phyloP scores from a whole-genome alignment of 1,140 invertebrate genomes.

The Leptinotarsa defecta region DNA sequence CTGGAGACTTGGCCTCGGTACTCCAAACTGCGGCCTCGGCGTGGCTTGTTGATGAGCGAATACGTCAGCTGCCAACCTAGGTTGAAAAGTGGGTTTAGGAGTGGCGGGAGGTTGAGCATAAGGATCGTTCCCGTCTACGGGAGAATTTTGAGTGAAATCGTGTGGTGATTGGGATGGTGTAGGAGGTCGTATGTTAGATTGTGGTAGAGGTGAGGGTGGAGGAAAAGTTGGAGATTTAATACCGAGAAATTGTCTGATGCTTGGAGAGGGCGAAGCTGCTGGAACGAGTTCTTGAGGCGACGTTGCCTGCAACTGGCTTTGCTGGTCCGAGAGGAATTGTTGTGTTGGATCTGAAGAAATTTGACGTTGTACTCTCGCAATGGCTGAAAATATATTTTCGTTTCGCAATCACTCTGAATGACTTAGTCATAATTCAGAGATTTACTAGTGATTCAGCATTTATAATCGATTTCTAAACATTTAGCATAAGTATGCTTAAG shows the following conservation, averaged over 20 bases:
- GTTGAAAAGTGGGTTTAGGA: conserved; percentile 37
- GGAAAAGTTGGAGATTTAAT: conserved; percentile 57
- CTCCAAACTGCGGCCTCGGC: conserved; percentile 58
- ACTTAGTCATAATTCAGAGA: too few species aligned
- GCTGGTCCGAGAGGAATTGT: conserved; percentile 58
- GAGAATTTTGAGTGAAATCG: conserved; percentile 34
- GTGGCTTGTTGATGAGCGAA: conserved; percentile 61
- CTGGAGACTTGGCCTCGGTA: conserved; percentile 55
- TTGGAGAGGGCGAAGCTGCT: conserved; percentile 58
- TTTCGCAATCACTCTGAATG: background rate
- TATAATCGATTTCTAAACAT: too few species aligned
- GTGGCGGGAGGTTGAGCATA: conserved; percentile 37
- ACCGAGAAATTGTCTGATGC: conserved; percentile 56
- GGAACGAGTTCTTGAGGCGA: conserved; percentile 47
- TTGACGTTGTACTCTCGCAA: conserved; percentile 63
- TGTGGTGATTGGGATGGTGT: conserved; percentile 48
- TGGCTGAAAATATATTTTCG: conserved; percentile 53
- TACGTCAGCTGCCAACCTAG: conserved; percentile 48
- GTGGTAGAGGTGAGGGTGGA: conserved; percentile 39
- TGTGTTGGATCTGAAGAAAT: conserved; percentile 58
- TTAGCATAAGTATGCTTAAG: too few species aligned
- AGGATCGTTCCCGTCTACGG: conserved; percentile 29
- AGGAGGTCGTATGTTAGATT: conserved; percentile 44
- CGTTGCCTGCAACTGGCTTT: conserved; percentile 33
- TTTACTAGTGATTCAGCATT: too few species aligned